A percentile compares a stretch with the other conserved stretches of the same genome.
phyloP scores from a whole-genome alignment of 2,888 invertebrate species.

The Xylocampa areola region DNA sequence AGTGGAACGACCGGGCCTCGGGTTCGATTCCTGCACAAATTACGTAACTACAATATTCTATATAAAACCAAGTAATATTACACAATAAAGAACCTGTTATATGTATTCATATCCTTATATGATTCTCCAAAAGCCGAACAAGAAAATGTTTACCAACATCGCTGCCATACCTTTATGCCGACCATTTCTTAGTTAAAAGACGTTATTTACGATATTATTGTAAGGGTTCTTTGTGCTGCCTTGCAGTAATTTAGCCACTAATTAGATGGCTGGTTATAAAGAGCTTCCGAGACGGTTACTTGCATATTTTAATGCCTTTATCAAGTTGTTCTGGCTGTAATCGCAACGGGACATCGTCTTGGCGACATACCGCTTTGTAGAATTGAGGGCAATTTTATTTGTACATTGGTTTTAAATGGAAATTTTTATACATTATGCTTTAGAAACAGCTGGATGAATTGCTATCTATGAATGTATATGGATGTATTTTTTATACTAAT shows the following conservation, averaged over 20 bases:
- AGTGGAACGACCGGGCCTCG: too few relatives aligned
- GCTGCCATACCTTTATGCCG: slow-evolving; percentile 12
- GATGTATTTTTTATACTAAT: background rate
- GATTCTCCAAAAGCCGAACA: background rate
- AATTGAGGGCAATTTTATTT: slow-evolving; percentile 2
- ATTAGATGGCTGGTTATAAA: slow-evolving; percentile 59
- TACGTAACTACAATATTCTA: too few relatives aligned
- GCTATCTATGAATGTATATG: background rate
- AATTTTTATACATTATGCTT: background rate
- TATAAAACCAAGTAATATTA: too few relatives aligned
- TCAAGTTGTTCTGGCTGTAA: slow-evolving; percentile 70
- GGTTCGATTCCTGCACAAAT: too few relatives aligned
- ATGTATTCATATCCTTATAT: too few relatives aligned
- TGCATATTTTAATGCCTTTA: slow-evolving; percentile 83
- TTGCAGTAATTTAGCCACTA: slow-evolving; percentile 54
- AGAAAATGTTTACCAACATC: background rate
- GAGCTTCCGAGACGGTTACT: slow-evolving; percentile 66
- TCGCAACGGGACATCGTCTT: slow-evolving; percentile 69
- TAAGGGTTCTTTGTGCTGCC: slow-evolving; percentile 45
- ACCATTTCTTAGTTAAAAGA: slow-evolving; percentile 20
- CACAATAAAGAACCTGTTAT: too few relatives aligned
- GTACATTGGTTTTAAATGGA: slow-evolving; percentile 13
- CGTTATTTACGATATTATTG: slow-evolving; percentile 51
- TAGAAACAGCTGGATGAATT: background rate
- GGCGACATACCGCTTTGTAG: slow-evolving; percentile 61